These are phyloP conservation scores for Hydraecia micacea DNA, from an alignment of 2,888 invertebrate species.

Conservation along the genomic window DNA sequence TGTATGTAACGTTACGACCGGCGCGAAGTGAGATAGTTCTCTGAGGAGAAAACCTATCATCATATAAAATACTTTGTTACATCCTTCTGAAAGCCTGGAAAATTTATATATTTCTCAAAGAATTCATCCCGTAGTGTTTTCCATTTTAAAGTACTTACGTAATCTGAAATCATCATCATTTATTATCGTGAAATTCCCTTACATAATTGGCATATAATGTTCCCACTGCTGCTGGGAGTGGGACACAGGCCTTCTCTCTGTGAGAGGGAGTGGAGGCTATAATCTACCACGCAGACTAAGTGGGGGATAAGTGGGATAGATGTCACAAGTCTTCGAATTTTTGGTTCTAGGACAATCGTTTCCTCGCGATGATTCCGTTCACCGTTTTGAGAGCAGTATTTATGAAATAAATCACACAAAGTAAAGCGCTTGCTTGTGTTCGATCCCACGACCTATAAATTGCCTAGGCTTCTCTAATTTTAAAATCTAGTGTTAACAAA, in stretches of 20 bases:
- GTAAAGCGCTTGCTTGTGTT: background rate
- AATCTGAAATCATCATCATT: background rate
- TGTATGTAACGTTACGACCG: constrained; percentile 3
- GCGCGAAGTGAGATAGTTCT: background rate
- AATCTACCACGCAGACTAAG: background rate
- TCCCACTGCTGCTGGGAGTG: no score
- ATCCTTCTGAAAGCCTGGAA: background rate
- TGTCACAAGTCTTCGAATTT: background rate
- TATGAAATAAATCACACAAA: no score
- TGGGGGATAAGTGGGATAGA: background rate
- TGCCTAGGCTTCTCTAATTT: background rate
- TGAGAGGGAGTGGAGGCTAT: background rate
- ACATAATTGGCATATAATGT: background rate
- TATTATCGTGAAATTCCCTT: background rate
- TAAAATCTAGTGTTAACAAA: background rate
- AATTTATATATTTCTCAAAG: background rate
- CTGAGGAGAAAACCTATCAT: background rate
- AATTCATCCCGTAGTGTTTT: background rate
- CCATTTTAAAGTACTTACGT: background rate
- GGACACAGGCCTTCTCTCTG: background rate
- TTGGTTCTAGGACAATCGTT: background rate
- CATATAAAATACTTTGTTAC: constrained; percentile 6
- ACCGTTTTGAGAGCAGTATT: background rate
- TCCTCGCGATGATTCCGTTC: background rate
- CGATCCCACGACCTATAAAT: background rate